These are phyloP conservation scores for Osmerus eperlanus DNA, from an alignment of 2,113 vertebrate species.

Conservation along the genomic window DNA sequence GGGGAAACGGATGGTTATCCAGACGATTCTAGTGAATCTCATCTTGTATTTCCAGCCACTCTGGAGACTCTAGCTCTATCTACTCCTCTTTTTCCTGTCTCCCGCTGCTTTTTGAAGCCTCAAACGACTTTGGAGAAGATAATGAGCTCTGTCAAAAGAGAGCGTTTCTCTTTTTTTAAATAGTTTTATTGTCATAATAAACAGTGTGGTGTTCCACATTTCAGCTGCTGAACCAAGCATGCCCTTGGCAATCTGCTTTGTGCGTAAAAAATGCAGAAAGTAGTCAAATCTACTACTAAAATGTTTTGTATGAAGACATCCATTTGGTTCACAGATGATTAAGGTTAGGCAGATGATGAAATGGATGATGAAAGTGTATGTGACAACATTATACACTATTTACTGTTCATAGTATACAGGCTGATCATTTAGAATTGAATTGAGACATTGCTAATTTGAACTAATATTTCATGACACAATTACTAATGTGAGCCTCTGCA, in stretches of 20 bases:
- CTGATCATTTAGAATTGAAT: too few species aligned
- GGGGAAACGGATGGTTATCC: slow-evolving; percentile 48
- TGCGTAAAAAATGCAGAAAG: too few species aligned
- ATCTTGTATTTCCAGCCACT: slow-evolving; percentile 47
- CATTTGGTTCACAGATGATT: too few species aligned
- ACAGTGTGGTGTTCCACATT: slow-evolving; percentile 56
- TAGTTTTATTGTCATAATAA: slow-evolving; percentile 39
- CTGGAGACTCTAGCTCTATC: slow-evolving; percentile 23
- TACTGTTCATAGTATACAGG: too few species aligned
- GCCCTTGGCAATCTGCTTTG: slow-evolving; percentile 47
- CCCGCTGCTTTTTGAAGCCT: slow-evolving; percentile 52
- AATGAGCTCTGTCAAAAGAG: slow-evolving; percentile 59
- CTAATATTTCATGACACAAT: too few species aligned
- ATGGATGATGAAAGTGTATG: too few species aligned
- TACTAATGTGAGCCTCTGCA: too few species aligned
- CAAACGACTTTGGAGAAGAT: slow-evolving; percentile 56
- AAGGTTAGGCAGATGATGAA: too few species aligned
- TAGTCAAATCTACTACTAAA: too few species aligned
- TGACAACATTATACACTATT: too few species aligned
- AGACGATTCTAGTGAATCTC: slow-evolving; percentile 39
- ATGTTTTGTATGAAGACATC: too few species aligned
- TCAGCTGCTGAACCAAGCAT: slow-evolving; percentile 47
- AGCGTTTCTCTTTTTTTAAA: slow-evolving; percentile 14
- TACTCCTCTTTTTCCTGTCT: neutral
- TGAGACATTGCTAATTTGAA: too few species aligned